A percentile compares a stretch with the other conserved stretches of the same genome.
Conservation (phyloP, 2,797 vertebrate genomes). For the Sebastes nivosus region DNA sequence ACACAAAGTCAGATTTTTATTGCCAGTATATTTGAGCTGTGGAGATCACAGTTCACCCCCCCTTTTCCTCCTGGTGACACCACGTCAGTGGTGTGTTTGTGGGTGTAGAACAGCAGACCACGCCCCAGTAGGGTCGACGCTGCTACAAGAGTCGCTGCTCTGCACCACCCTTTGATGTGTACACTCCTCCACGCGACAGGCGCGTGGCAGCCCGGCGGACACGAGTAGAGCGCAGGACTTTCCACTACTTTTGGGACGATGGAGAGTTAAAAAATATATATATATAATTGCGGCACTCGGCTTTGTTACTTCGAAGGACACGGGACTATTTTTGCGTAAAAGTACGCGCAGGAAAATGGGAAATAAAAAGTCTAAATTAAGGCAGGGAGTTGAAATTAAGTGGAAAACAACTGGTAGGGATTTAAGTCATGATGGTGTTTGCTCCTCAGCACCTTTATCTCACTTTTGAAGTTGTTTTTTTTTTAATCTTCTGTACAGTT, state of each 20-base stretch:
- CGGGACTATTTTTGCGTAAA: slow-evolving; percentile 20
- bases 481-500: not conserved
- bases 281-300: not conserved
- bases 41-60: not conserved
- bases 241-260: not conserved
- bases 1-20: not conserved
- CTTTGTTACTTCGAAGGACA: not conserved
- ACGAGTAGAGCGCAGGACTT: not conserved
- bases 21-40: not conserved
- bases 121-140: slow-evolving; percentile 77
- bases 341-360: not conserved
- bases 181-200: slow-evolving; percentile 78
- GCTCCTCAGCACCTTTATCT: not conserved
- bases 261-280: not conserved
- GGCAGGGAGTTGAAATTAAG: not conserved
- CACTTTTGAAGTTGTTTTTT: not conserved
- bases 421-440: not conserved
- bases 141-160: slow-evolving; percentile 73
- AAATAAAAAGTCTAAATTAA: not conserved
- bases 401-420: not conserved
- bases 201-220: slow-evolving; percentile 64
- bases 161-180: slow-evolving; percentile 55
- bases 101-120: slow-evolving; percentile 70
- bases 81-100: slow-evolving; percentile 19
- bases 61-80: not conserved